A percentile compares a stretch with the other conserved stretches of the same genome.
Conservation (phyloP, 2,888 invertebrate genomes). For the Drosophila helvetica region DNA sequence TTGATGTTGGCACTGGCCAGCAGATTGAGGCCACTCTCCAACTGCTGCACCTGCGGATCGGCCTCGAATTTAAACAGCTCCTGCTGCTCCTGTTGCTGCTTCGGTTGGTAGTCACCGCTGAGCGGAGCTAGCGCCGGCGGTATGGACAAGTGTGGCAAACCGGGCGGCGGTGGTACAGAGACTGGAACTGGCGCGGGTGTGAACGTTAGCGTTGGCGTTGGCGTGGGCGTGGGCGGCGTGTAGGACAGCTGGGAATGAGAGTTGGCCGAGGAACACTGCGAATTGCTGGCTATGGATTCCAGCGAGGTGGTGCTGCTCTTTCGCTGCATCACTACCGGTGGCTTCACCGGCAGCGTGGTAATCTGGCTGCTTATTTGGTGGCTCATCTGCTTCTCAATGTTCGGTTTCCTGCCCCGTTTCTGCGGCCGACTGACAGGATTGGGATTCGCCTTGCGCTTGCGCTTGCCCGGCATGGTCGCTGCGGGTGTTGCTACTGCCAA, state of each 20-base stretch:
- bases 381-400: constrained; percentile 24
- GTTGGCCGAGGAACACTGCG: constrained; percentile 75
- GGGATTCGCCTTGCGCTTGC: constrained; percentile 73
- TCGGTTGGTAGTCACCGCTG: constrained; percentile 49
- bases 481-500: constrained; percentile 15
- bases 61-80: constrained; percentile 29
- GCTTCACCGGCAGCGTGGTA: constrained; percentile 51
- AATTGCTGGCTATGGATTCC: constrained; percentile 82
- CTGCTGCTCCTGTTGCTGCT: constrained; percentile 11
- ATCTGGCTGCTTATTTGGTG: constrained; percentile 1
- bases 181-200: constrained; percentile 7
- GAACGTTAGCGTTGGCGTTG: constrained; percentile 3
- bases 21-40: constrained; percentile 47
- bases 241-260: constrained; percentile 63
- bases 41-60: constrained; percentile 21
- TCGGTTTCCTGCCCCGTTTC: constrained; percentile 85
- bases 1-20: constrained; percentile 62
- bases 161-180: not conserved
- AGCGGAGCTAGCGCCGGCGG: constrained; percentile 77
- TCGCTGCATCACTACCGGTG: constrained; percentile 75
- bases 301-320: constrained; percentile 82
- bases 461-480: constrained; percentile 27
- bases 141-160: constrained; percentile 56
- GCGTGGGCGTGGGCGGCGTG: constrained; percentile 35
- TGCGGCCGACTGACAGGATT: constrained; percentile 84